Conservation (phyloP, 1,140 invertebrate species). For the Hylaeus anthracinus region DNA sequence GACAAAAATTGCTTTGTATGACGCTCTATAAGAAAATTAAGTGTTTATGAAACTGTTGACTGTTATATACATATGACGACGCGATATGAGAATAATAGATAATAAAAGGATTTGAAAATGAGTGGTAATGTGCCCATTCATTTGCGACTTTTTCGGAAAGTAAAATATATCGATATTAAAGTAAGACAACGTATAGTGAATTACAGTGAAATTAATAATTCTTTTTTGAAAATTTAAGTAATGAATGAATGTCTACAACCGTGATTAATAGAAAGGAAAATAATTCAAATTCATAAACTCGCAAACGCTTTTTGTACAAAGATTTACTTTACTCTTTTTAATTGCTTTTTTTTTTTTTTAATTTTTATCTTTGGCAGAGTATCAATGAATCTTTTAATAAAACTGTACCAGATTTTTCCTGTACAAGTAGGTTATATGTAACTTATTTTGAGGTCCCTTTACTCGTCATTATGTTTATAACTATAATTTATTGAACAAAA, state of each 20-base stretch:
- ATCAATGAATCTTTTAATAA: conserved; percentile 16
- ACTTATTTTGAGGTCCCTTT: conserved; percentile 48
- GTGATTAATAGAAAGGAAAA: conserved; percentile 75
- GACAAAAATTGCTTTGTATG: neutral
- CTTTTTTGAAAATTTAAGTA: conserved; percentile 73
- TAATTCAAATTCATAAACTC: conserved; percentile 78
- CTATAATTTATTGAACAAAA: conserved; percentile 50
- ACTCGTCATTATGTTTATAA: conserved; percentile 42
- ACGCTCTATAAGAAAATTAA: conserved; percentile 9
- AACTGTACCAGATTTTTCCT: neutral
- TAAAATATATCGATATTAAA: conserved; percentile 76
- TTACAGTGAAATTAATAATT: conserved; percentile 73
- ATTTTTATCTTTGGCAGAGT: conserved; percentile 18
- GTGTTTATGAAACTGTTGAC: conserved; percentile 12
- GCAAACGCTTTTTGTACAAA: conserved; percentile 24
- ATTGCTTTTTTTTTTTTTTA: neutral
- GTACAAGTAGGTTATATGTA: conserved; percentile 50
- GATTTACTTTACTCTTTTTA: neutral
- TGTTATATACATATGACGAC: conserved; percentile 31
- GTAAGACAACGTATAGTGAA: conserved; percentile 71
- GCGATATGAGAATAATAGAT: conserved; percentile 34
- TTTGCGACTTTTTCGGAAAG: conserved; percentile 58
- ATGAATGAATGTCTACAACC: conserved; percentile 78
- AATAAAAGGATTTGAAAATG: conserved; percentile 35
- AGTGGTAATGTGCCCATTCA: conserved; percentile 46